Base-by-base conservation (phyloP, 2,113 vertebrate genomes). In the Clupea harengus region DNA sequence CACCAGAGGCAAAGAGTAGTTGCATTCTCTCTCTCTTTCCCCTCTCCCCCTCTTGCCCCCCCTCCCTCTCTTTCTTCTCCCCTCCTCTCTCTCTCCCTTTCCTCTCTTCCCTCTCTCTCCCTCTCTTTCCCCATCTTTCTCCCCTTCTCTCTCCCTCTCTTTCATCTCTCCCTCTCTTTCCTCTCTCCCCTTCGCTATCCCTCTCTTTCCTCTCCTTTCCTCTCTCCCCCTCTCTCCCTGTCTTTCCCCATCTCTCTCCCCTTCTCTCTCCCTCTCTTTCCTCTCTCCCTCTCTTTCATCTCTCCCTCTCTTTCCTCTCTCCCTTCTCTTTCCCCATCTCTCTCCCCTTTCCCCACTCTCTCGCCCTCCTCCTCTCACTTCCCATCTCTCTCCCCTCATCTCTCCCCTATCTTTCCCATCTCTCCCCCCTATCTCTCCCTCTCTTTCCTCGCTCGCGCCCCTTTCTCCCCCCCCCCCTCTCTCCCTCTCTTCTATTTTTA, bases 1-100 rank as follows among this genome's bases (percentile, higher is more conserved):
- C 60, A 67, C 60, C 22, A 67, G 60, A 67, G 60, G 60, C 60
- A 67, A 25, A 67, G 60, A 25, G 60, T n/a, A 67, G 60, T n/a
- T 67, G 18, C 6, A 3, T 57, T 57, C 49, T 39, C 25, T 18
- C 50, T 32, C 22, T 72, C 67, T 10, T 32, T 9, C 10, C 10
- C 64, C 4, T 9, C 28, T 32, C 6, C n/a, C 25, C 13, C 64
- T 32, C 1, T 32, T 28, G 9, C 64, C 17, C 7, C 18, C 60
- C 4, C 20, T 39, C 28, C 78, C 78, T 67, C 10, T 47, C 9
- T 25, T 72, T 11, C 60, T 25, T 6, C 11, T 64, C 25, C 11
- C 25, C 3, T 10, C 64, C n/a, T 10, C 10, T 2, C 64, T 67
- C 22, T 9, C 10, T 28, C 64, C 4, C 3, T 67, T 32, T 4